Evolutionary conservation across 1,140 invertebrate species (phyloP), one percentile per base, ranked within the genome.

Genomic region (Lepidostoma basale): DNA sequence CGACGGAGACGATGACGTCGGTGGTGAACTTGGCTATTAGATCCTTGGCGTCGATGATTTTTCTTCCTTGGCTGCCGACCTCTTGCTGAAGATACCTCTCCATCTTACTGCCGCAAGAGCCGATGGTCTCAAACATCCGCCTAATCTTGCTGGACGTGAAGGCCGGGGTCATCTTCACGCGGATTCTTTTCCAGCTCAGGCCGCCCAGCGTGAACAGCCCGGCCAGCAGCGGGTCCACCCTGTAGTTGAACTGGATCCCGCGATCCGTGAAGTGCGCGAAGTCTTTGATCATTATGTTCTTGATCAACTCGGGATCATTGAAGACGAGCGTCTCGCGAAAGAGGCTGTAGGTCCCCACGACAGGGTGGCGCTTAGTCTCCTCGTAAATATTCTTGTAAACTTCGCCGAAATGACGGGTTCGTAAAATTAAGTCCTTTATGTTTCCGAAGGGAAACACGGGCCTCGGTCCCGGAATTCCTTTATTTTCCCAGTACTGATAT

Each of bases 281-380:
- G 75, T 89, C 85, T 74, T 85, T 87, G 9, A 88, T 81, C 44
- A 88, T 74, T 5, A 89, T 80, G 28, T 79, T 77, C 42, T 86
- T 85, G 23, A 70, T 40, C 18, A 69, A n/a, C 12, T 58, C 62
- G 3, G 66, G 4, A 20, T 70, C 84, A 16, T 83, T 75, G 3
- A 85, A 71, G 2, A 80, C 76, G n/a, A 80, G 71, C 23, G 79
- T 75, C 2, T 83, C 82, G 44, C 77, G 74, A 45, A 78, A 68
- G 33, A 84, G 79, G 30, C 78, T 42, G 42, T 81, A 84, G 74
- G 81, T 18, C 16, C 76, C 84, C n/a, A 78, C 75, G 59, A 77
- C 80, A 1, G 76, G 79, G 47, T 78, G 73, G 64, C 77, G 72
- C 66, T 80, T 81, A 26, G 77, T 79, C 49, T 77, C 71, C 25